These are phyloP conservation scores for Trichopria drosophilae DNA, from an alignment of 2,888 invertebrate genomes.

Conservation along the genomic window DNA sequence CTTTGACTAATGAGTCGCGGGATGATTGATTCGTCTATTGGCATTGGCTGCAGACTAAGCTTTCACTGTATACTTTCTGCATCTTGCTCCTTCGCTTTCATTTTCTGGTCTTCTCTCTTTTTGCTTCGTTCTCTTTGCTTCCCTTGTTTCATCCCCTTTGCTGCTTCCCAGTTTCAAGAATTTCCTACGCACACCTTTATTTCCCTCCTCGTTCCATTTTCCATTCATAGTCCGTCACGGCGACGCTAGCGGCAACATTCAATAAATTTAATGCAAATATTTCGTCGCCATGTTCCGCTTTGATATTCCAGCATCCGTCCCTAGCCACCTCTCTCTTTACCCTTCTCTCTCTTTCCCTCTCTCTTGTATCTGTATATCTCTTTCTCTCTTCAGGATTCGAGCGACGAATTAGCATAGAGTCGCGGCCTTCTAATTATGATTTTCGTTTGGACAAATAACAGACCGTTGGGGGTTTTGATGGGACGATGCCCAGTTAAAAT, in stretches of 20 bases:
- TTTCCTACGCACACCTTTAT: slow-evolving; percentile 39
- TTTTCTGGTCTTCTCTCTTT: slow-evolving; percentile 26
- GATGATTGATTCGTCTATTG: slow-evolving; percentile 55
- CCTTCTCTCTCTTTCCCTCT: too few species aligned
- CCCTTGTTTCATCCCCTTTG: slow-evolving; percentile 10
- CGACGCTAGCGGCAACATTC: slow-evolving; percentile 41
- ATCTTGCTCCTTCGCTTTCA: slow-evolving; percentile 16
- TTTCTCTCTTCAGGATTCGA: too few species aligned
- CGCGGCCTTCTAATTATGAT: too few species aligned
- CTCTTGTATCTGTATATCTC: too few species aligned
- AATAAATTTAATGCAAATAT: too few species aligned
- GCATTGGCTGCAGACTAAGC: slow-evolving; percentile 41
- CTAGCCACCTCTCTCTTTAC: too few species aligned
- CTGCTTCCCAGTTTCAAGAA: slow-evolving; percentile 27
- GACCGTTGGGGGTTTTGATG: too few species aligned
- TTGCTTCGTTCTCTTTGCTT: slow-evolving; percentile 9
- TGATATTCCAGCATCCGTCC: too few species aligned
- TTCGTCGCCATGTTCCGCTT: too few species aligned
- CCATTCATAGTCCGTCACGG: slow-evolving; percentile 42
- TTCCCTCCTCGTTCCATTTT: slow-evolving; percentile 41
- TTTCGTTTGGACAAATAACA: too few species aligned
- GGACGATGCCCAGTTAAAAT: too few species aligned
- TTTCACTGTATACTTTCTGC: slow-evolving; percentile 42
- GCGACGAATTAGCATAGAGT: too few species aligned
- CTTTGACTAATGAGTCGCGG: slow-evolving; percentile 55